Conservation (phyloP, 2,888 invertebrate genomes). For the Thumatha senex region DNA sequence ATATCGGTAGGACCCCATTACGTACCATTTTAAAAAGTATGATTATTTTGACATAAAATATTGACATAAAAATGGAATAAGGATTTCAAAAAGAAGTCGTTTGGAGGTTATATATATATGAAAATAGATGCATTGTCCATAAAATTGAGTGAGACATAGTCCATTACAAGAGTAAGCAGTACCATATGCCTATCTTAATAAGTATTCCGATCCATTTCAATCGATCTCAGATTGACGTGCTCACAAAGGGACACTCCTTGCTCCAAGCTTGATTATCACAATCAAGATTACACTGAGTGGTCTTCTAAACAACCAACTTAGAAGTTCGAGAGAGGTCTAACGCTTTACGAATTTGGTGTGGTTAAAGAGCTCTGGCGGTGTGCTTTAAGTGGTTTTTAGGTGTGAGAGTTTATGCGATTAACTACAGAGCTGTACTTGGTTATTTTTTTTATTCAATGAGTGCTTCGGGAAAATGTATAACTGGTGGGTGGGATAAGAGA, state of each 20-base stretch:
- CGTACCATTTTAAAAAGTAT: no score
- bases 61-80: no score
- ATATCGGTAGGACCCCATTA: no score
- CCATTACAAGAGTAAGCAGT: background rate
- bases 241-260: constrained; percentile 61
- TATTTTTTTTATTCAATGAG: background rate
- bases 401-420: constrained; percentile 20
- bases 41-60: no score
- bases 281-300: constrained; percentile 51
- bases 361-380: constrained; percentile 20
- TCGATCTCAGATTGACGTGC: constrained; percentile 62
- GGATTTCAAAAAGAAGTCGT: no score
- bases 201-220: constrained; percentile 42
- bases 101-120: no score
- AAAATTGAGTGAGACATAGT: background rate
- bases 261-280: constrained; percentile 47
- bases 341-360: background rate
- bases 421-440: constrained; percentile 22
- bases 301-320: constrained; percentile 19
- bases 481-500: no score
- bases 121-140: background rate
- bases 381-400: constrained; percentile 24
- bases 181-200: constrained; percentile 32
- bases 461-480: background rate
- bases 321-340: constrained; percentile 32